These are phyloP conservation scores for Drosophila colorata DNA, from an alignment of 2,888 invertebrate species.

Conservation along the genomic window DNA sequence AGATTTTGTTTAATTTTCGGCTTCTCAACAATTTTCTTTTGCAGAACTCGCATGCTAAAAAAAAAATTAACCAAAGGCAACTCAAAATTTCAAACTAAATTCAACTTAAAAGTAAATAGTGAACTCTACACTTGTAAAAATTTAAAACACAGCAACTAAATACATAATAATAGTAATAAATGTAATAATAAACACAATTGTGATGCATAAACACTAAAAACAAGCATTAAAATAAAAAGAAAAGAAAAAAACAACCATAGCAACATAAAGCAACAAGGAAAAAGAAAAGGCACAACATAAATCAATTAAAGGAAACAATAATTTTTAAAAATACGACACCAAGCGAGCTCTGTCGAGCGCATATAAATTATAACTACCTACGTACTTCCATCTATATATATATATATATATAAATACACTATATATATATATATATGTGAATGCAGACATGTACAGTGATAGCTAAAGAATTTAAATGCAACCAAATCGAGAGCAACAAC, in stretches of 20 bases:
- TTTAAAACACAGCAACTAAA: constrained; percentile 43
- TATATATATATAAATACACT: constrained; percentile 5
- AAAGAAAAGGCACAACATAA: constrained; percentile 48
- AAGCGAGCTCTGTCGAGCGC: constrained; percentile 35
- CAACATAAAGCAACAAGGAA: constrained; percentile 43
- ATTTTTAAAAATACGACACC: constrained; percentile 52
- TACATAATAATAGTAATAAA: constrained; percentile 39
- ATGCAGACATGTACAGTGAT: constrained; percentile 44
- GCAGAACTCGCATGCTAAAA: constrained; percentile 78
- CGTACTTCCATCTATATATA: constrained; percentile 9
- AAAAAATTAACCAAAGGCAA: constrained; percentile 54
- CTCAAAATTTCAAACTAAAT: constrained; percentile 64
- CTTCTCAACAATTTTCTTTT: constrained; percentile 77
- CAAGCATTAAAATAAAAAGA: constrained; percentile 40
- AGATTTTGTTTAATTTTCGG: constrained; percentile 76
- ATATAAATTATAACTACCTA: constrained; percentile 33
- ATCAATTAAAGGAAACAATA: constrained; percentile 79
- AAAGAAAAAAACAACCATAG: constrained; percentile 26
- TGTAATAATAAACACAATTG: constrained; percentile 51
- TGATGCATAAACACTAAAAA: constrained; percentile 62
- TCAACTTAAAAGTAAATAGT: constrained; percentile 63
- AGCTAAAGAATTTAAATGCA: constrained; percentile 69
- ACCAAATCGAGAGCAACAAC: constrained; percentile 21
- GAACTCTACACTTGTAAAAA: constrained; percentile 57
- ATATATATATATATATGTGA: constrained; percentile 2